Evolutionary conservation across 2,113 vertebrate species (phyloP).

Genomic region (Butorides virescens): DNA sequence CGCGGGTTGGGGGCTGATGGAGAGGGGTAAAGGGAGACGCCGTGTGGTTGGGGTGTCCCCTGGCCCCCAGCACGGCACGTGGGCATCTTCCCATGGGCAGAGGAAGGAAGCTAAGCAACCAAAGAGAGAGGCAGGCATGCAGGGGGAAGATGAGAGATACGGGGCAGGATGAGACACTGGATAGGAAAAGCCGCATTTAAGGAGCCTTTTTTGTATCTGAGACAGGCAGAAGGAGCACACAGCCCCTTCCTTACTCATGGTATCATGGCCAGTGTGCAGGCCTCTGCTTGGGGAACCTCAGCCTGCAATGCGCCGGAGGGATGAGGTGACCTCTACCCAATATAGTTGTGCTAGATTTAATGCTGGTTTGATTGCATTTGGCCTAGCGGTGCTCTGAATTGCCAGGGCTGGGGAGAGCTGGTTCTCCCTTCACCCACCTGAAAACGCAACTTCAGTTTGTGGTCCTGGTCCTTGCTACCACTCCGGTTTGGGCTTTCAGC

Average conservation of each 20-base stretch:
- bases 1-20: background rate
- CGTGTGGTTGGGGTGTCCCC: rapidly evolving
- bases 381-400: background rate
- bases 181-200: background rate
- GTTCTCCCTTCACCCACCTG: background rate
- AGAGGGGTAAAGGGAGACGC: background rate
- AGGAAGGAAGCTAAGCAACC: background rate
- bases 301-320: rapidly evolving
- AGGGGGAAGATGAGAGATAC: background rate
- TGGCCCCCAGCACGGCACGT: background rate
- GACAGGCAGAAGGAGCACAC: background rate
- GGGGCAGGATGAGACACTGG: background rate
- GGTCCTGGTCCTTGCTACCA: background rate
- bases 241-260: background rate
- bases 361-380: background rate
- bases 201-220: background rate
- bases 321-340: background rate
- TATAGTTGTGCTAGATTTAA: background rate
- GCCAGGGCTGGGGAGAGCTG: background rate
- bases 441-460: background rate
- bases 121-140: background rate
- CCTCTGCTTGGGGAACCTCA: background rate
- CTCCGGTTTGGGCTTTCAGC: background rate
- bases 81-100: background rate
- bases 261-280: background rate